These are phyloP conservation scores for Enteromius paludinosus DNA, from an alignment of 2,797 vertebrate species.

Conservation along the genomic window DNA sequence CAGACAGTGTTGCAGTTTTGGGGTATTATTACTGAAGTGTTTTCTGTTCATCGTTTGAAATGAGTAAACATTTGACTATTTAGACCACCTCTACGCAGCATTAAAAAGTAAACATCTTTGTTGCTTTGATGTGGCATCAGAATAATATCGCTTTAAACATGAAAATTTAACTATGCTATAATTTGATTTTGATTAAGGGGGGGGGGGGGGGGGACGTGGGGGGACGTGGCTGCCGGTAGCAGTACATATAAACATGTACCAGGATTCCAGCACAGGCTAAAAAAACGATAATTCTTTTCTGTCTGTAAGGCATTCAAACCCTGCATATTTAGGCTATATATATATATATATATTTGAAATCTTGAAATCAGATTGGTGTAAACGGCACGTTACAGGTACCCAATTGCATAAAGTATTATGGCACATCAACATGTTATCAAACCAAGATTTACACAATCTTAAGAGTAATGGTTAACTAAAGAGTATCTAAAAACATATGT, in stretches of 20 bases:
- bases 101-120: conserved; percentile 18
- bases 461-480: conserved; percentile 36
- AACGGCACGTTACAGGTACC: conserved; percentile 47
- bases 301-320: conserved; percentile 44
- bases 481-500: not conserved
- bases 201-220: too few relatives aligned
- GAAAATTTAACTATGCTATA: conserved; percentile 8
- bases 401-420: conserved; percentile 48
- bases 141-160: not conserved
- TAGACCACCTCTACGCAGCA: not conserved
- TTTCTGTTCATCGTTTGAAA: not conserved
- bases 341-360: conserved; percentile 4
- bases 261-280: conserved; percentile 1
- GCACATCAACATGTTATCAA: conserved; percentile 44
- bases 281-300: not conserved
- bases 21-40: conserved; percentile 27
- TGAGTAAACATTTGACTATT: conserved; percentile 31
- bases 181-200: not conserved
- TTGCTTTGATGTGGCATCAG: not conserved
- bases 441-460: conserved; percentile 43
- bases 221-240: not conserved
- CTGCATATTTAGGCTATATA: conserved; percentile 48
- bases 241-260: conserved; percentile 17
- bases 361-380: conserved; percentile 46
- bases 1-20: conserved; percentile 4